A percentile compares a stretch with the other conserved stretches of the same genome.
These are phyloP conservation scores for Mactra quadrangularis DNA, from an alignment of 1,140 invertebrate species.

Conservation along the genomic window DNA sequence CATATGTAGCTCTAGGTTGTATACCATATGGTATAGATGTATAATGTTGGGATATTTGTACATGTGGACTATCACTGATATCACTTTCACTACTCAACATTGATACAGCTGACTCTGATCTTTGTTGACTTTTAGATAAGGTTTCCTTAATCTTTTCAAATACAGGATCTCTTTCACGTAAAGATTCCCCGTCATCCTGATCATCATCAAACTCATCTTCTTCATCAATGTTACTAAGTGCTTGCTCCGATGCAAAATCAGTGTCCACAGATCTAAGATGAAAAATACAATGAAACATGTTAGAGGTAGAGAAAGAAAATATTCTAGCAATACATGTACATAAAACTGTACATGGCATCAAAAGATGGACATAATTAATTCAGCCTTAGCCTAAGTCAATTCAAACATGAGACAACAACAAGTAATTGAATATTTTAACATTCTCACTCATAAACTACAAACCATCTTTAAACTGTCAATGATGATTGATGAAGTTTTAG, in stretches of 20 bases:
- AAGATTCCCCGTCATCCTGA: slow-evolving; percentile 56
- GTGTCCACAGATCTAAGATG: slow-evolving; percentile 22
- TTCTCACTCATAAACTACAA: too few relatives aligned
- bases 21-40: slow-evolving; percentile 76
- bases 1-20: slow-evolving; percentile 75
- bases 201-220: slow-evolving; percentile 61
- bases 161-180: slow-evolving; percentile 56
- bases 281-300: too few relatives aligned
- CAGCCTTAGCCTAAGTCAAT: too few relatives aligned
- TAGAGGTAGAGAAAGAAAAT: too few relatives aligned
- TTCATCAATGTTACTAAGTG: slow-evolving; percentile 49
- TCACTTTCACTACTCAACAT: slow-evolving; percentile 56
- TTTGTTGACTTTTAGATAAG: slow-evolving; percentile 62
- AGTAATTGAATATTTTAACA: too few relatives aligned
- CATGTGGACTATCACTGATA: slow-evolving; percentile 52
- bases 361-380: too few relatives aligned
- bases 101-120: slow-evolving; percentile 52
- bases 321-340: too few relatives aligned
- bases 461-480: too few relatives aligned
- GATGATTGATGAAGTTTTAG: too few relatives aligned
- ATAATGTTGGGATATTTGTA: slow-evolving; percentile 74
- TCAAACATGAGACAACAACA: too few relatives aligned
- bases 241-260: slow-evolving; percentile 28
- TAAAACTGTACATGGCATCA: too few relatives aligned
- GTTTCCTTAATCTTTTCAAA: slow-evolving; percentile 73